phyloP scores from a whole-genome alignment of 2,888 invertebrate genomes.

The Clistopyga incitator region DNA sequence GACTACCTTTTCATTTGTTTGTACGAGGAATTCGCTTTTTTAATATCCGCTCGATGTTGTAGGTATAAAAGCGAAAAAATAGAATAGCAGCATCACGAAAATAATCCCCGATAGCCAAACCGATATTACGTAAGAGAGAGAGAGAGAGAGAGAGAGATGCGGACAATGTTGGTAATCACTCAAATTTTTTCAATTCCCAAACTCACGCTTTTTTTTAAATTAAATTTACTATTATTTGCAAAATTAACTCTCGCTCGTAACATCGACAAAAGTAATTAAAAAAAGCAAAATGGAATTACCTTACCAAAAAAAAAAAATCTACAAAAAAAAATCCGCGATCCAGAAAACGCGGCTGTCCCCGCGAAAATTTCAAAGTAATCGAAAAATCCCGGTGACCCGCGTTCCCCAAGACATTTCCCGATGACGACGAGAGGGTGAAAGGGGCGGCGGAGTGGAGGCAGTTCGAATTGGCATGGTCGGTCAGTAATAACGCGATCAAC shows the following conservation, averaged over 20 bases:
- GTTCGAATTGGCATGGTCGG: conserved; percentile 33
- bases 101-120: not conserved
- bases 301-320: too few relatives aligned
- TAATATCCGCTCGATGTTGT: conserved; percentile 46
- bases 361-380: too few relatives aligned
- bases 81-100: conserved; percentile 11
- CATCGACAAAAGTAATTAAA: too few relatives aligned
- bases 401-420: not conserved
- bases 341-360: too few relatives aligned
- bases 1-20: conserved; percentile 23
- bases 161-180: not conserved
- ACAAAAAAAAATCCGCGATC: not conserved
- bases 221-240: too few relatives aligned
- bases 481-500: conserved; percentile 46
- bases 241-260: too few relatives aligned
- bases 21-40: conserved; percentile 13
- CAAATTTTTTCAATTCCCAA: not conserved
- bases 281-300: too few relatives aligned
- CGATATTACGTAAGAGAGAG: not conserved
- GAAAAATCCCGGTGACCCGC: not conserved
- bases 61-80: conserved; percentile 8
- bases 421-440: not conserved
- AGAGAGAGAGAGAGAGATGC: too few relatives aligned
- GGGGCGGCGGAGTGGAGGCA: not conserved
- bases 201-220: too few relatives aligned